Base-by-base conservation (phyloP, 2,888 invertebrate genomes). In the Drosophila atroscutellata region DNA sequence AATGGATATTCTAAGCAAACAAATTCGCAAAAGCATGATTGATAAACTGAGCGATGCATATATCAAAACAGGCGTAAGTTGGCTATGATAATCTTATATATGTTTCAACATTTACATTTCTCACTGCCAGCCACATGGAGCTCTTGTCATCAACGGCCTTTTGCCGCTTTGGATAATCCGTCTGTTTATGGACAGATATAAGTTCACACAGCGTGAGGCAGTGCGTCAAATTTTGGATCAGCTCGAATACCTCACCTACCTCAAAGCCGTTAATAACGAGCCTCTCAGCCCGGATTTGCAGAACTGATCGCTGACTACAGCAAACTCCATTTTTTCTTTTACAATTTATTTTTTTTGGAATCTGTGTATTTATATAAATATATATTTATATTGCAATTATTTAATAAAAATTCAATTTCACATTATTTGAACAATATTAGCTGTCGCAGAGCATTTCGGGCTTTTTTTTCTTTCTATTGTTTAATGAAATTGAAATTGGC, bases 111-210 rank as follows among this genome's bases (percentile, higher is more conserved):
- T n/a, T 55, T n/a, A 26, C 56, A 51, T 47, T 36, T 45, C 45
- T 8, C 20, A 24, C 24, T 8, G 45, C 8, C 30, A 92, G 92
- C 78, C 84, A 1, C 78, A 88, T 47, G 61, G 52, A 5, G 78
- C 88, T 13, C 75, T 92, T 20, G 81, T 89, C 24, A 77, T 91
- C 11, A 92, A 92, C 61, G 92, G 90, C 0, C 64, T 92, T 51
- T 72, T 92, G 56, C 92, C 92, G 0, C 84, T 91, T 58, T 92
- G 92, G 92, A 80, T 91, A 13, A 74, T 92, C 4, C 80, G 85
- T 7, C 74, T 92, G 1, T 91, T 91, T 49, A 92, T 91, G 92
- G 83, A 91, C 36, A 86, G 82, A 37, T 91, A 79, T 55, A 77
- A 84, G 3, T 81, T 91, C 2, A 81, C 79, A 0, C 71, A 83